Percentiles rank a stretch among this genome's conserved stretches.
Conservation (phyloP, 2,113 vertebrate species). For the Solea solea region DNA sequence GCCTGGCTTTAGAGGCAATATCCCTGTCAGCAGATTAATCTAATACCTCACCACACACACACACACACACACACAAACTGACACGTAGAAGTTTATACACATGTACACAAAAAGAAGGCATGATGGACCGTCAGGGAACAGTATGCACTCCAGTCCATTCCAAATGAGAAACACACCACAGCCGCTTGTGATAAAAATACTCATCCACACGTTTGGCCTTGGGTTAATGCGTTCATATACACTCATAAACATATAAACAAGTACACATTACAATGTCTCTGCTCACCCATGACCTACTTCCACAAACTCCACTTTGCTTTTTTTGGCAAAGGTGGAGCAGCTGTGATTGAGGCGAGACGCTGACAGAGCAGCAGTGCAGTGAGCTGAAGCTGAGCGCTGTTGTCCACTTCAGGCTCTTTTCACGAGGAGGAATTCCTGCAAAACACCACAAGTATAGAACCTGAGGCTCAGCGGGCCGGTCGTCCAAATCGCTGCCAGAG, state of each 20-base stretch:
- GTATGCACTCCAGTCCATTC: conserved; percentile 7
- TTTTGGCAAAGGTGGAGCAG: conserved; percentile 51
- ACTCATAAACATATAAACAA: conserved; percentile 21
- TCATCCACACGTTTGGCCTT: conserved; percentile 1
- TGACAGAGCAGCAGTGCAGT: conserved; percentile 1
- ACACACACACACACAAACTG: conserved; percentile 34
- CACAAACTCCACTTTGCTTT: conserved; percentile 60
- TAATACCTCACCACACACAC: conserved; percentile 70
- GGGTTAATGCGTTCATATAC: conserved; percentile 13
- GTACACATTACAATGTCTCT: conserved; percentile 42
- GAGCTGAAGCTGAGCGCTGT: neutral
- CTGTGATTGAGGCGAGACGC: conserved; percentile 46
- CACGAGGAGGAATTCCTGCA: conserved; percentile 6
- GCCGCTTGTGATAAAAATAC: neutral
- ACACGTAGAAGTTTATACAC: conserved; percentile 21
- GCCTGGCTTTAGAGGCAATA: conserved; percentile 79
- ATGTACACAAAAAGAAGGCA: conserved; percentile 22
- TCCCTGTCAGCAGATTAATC: conserved; percentile 82
- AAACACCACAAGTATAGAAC: conserved; percentile 8
- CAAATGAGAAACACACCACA: conserved; percentile 20
- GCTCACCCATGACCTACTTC: conserved; percentile 59
- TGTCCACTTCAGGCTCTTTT: conserved; percentile 8
- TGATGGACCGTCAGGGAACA: conserved; percentile 8
- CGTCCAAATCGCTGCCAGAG: neutral
- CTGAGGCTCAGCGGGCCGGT: neutral